These are phyloP conservation scores for Cremastinae sp. DNA, from an alignment of 2,888 invertebrate species.

Conservation along the genomic window DNA sequence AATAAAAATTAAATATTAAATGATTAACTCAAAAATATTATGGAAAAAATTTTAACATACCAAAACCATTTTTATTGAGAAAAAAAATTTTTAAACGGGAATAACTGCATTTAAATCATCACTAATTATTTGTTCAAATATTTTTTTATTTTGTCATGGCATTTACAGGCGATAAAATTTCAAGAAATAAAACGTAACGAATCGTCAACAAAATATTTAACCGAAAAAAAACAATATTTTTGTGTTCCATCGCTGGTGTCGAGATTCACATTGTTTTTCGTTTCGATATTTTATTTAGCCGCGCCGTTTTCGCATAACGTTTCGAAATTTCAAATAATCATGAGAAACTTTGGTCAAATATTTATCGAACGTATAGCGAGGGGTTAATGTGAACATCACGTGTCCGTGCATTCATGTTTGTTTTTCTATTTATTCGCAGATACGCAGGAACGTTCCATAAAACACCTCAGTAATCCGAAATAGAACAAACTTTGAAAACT, in stretches of 20 bases:
- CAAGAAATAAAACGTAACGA: slow-evolving; percentile 10
- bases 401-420: background rate
- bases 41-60: too few species aligned
- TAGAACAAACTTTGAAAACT: background rate
- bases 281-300: background rate
- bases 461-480: background rate
- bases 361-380: too few species aligned
- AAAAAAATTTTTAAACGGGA: too few species aligned
- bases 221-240: slow-evolving; percentile 1
- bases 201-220: background rate
- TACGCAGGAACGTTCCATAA: slow-evolving; percentile 1
- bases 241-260: background rate
- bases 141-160: slow-evolving; percentile 29
- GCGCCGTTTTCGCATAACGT: too few species aligned
- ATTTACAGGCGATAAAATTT: slow-evolving; percentile 27
- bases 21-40: too few species aligned
- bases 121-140: background rate
- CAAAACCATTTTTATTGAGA: too few species aligned
- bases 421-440: background rate
- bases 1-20: too few species aligned
- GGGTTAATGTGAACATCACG: background rate
- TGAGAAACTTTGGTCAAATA: too few species aligned
- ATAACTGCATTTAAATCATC: too few species aligned
- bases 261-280: background rate
- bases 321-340: too few species aligned